These are phyloP conservation scores for Philotrypesis tridentata DNA, from an alignment of 1,140 invertebrate genomes.

Conservation along the genomic window DNA sequence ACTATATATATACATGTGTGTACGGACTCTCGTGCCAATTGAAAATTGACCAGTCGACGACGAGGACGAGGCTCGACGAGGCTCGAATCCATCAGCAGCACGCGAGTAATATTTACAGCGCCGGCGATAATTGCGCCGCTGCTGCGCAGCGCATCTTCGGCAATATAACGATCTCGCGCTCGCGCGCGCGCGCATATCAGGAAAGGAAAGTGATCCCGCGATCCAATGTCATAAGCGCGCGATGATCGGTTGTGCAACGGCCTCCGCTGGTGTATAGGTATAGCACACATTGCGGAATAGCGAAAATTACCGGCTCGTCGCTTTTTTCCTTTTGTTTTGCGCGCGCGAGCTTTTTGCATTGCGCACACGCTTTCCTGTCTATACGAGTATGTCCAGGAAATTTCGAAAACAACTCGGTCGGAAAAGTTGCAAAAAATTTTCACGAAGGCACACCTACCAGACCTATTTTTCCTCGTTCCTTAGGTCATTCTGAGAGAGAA, in stretches of 20 bases:
- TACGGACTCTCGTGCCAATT: too few species aligned
- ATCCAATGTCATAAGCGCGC: slow-evolving; percentile 53
- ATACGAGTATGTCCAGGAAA: too few species aligned
- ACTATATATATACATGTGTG: too few species aligned
- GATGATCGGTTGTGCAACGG: slow-evolving; percentile 32
- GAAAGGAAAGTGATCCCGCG: slow-evolving; percentile 58
- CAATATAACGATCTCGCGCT: slow-evolving; percentile 30
- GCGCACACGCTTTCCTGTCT: background rate
- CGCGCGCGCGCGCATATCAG: slow-evolving; percentile 50
- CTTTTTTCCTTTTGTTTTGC: background rate
- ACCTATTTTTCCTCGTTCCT: too few species aligned
- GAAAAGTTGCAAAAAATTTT: too few species aligned
- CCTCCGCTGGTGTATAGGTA: too few species aligned
- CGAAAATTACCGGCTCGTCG: background rate
- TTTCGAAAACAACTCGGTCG: too few species aligned
- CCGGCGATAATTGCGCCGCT: background rate
- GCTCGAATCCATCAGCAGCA: background rate
- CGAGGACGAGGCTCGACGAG: too few species aligned
- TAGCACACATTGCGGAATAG: background rate
- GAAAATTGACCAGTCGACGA: background rate
- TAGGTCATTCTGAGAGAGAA: too few species aligned
- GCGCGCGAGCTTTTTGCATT: background rate
- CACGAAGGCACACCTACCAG: too few species aligned
- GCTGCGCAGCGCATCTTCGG: background rate
- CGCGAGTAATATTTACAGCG: background rate